Evolutionary conservation across 1,140 invertebrate species (phyloP).

Genomic region (Choristoneura fumiferana): DNA sequence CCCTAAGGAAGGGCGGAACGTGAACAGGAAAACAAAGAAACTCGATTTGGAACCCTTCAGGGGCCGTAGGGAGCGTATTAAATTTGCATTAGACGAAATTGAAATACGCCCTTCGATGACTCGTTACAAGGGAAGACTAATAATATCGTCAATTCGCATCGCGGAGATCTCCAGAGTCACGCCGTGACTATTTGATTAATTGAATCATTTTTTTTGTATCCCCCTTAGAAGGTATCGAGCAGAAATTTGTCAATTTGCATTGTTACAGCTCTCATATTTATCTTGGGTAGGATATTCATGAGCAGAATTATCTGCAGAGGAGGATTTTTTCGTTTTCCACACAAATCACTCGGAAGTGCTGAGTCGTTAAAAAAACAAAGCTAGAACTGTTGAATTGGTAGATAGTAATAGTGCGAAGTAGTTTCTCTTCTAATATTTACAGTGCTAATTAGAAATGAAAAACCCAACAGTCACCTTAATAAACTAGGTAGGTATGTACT

Average conservation of each 20-base stretch:
- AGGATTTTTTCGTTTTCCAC: too few species aligned
- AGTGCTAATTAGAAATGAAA: too few species aligned
- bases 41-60: slow-evolving; percentile 58
- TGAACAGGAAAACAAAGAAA: slow-evolving; percentile 64
- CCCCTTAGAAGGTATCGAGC: slow-evolving; percentile 26
- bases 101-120: slow-evolving; percentile 71
- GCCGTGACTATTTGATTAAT: slow-evolving; percentile 72
- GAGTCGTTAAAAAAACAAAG: too few species aligned
- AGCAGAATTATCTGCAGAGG: not conserved
- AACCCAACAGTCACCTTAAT: too few species aligned
- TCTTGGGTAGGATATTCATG: slow-evolving; percentile 3
- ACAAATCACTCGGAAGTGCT: too few species aligned
- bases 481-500: too few species aligned
- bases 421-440: too few species aligned
- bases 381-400: too few species aligned
- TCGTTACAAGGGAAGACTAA: slow-evolving; percentile 67
- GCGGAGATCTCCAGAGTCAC: slow-evolving; percentile 61
- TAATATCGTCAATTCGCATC: slow-evolving; percentile 67
- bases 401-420: too few species aligned
- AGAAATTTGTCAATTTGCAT: slow-evolving; percentile 47
- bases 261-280: slow-evolving; percentile 9
- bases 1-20: slow-evolving; percentile 37
- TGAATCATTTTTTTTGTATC: slow-evolving; percentile 64
- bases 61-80: slow-evolving; percentile 65
- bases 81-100: slow-evolving; percentile 77